phyloP scores from a whole-genome alignment of 2,888 invertebrate genomes.

The Cataglyphis livida region DNA sequence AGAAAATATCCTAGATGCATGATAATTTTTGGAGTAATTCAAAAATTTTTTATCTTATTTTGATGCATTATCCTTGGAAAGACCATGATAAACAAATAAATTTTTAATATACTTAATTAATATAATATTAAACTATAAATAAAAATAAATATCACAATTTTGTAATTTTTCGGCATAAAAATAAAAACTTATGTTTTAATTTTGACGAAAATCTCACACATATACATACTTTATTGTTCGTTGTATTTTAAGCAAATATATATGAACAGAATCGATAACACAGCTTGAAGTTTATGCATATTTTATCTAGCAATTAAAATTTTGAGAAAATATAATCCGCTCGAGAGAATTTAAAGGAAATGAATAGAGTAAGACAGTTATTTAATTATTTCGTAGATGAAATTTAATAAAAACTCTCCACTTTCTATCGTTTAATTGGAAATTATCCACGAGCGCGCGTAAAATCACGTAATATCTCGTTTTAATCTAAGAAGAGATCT shows the following conservation, averaged over 20 bases:
- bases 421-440: neutral
- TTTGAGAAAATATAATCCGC: neutral
- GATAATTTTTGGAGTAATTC: neutral
- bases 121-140: neutral
- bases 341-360: neutral
- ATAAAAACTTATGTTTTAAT: slow-evolving; percentile 11
- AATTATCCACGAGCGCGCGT: neutral
- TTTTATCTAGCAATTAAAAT: slow-evolving; percentile 14
- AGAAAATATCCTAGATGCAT: neutral
- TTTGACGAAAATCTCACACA: neutral
- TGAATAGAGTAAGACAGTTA: neutral
- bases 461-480: neutral
- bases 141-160: neutral
- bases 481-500: neutral
- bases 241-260: neutral
- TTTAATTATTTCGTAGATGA: neutral
- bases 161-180: neutral
- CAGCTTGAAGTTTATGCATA: neutral
- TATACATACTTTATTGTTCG: neutral
- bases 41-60: neutral
- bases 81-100: neutral
- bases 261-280: neutral
- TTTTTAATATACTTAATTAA: neutral
- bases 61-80: neutral
- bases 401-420: neutral